These are phyloP conservation scores for Plagodis pulveraria DNA, from an alignment of 2,888 invertebrate genomes.

Conservation along the genomic window DNA sequence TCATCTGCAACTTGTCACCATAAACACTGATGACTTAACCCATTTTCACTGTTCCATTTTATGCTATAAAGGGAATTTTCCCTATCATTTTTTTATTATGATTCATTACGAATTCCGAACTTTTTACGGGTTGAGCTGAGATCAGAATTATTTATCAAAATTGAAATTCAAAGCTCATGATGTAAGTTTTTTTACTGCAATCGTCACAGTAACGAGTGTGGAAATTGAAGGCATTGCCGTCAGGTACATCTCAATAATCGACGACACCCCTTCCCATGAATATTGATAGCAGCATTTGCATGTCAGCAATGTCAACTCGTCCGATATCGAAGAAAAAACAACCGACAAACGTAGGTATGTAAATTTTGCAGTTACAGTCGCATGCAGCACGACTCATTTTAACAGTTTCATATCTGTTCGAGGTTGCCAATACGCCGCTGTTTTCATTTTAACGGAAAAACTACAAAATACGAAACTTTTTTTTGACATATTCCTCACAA, in stretches of 20 bases:
- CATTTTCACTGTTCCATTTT: conserved; percentile 27
- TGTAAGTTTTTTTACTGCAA: conserved; percentile 35
- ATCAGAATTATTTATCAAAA: conserved; percentile 32
- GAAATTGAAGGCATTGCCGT: conserved; percentile 57
- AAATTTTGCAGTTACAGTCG: conserved; percentile 36
- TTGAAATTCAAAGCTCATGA: conserved; percentile 31
- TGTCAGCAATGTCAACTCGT: conserved; percentile 53
- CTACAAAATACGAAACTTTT: neutral
- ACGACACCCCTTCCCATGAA: conserved; percentile 66
- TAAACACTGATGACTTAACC: conserved; percentile 30
- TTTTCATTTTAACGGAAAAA: too few relatives aligned
- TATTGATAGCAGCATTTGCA: conserved; percentile 75
- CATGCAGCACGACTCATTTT: conserved; percentile 27
- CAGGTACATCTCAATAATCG: conserved; percentile 74
- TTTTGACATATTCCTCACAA: conserved; percentile 27
- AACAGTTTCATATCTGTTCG: conserved; percentile 32
- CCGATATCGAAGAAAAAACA: conserved; percentile 55
- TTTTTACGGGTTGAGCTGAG: conserved; percentile 26
- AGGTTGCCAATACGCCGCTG: neutral
- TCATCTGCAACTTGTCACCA: conserved; percentile 22
- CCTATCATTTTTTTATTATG: conserved; percentile 28
- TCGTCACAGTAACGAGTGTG: conserved; percentile 49
- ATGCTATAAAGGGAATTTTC: conserved; percentile 33
- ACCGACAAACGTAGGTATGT: conserved; percentile 14
- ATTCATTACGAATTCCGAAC: conserved; percentile 32